Evolutionary conservation across 2,888 invertebrate genomes (phyloP), one percentile per base, ranked within the genome.

Genomic region (Parapristionchus giblindavisi): DNA sequence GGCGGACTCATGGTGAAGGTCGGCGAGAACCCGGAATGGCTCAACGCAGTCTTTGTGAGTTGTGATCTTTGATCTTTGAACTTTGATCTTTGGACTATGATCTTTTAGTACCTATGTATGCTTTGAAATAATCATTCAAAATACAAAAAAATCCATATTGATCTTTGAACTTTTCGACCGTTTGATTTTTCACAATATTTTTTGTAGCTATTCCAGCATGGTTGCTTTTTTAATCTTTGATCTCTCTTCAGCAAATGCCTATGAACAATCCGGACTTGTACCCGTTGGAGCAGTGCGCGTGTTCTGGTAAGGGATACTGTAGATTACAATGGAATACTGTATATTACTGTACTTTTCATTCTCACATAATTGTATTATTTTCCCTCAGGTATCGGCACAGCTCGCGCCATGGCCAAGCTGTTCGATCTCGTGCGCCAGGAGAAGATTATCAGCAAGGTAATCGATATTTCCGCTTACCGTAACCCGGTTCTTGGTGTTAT

Each of bases 221-320:
- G n/a, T n/a, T n/a, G n/a, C n/a, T n/a, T n/a, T n/a, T n/a, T n/a
- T n/a, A n/a, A 36, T 38, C 21, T 56, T n/a, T 56, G 43, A 65
- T 48, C 21, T 38, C 32, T 32, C 76, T 82, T 27, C 58, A 82
- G 77, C 77, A 78, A n/a, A 80, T 84, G 77, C 83, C 83, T 3
- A 75, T 85, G 38, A 85, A 85, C 75, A 81, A 85, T 66, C 85
- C 85, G 3, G 85, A 85, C 29, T 77, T 83, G 56, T 83, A 82
- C 65, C 24, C 77, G 40, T 51, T 85, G 21, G 85, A 85, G 40
- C 85, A 85, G 68, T 74, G 82, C 3, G 85, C 84, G 2, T 81
- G 80, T 8, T 34, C 84, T 32, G 85, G 70, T 71, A 17, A 5
- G 56, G n/a, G n/a, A n/a, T n/a, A n/a, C n/a, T n/a, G n/a, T n/a